A percentile compares a stretch with the other conserved stretches of the same genome.
phyloP scores from a whole-genome alignment of 2,113 vertebrate species.

The Hemicordylus capensis region DNA sequence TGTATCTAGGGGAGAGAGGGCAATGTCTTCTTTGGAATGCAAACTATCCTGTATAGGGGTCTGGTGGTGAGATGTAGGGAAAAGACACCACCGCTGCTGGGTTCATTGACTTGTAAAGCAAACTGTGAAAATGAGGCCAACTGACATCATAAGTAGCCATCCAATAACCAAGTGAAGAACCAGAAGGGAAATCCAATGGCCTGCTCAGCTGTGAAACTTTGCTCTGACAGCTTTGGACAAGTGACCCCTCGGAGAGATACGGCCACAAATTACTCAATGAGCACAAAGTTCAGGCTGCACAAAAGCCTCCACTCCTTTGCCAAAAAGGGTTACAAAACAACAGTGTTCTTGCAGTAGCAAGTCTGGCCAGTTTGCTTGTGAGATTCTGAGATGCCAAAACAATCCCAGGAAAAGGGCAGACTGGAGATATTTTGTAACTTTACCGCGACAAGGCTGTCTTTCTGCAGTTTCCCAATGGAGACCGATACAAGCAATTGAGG shows the following conservation, averaged over 20 bases:
- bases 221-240: not conserved
- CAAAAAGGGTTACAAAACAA: slow-evolving; percentile 41
- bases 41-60: not conserved
- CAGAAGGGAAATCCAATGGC: not conserved
- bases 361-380: accelerated
- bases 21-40: not conserved
- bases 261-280: slow-evolving; percentile 46
- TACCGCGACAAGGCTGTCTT: not conserved
- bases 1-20: not conserved
- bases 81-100: not conserved
- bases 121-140: slow-evolving; percentile 21
- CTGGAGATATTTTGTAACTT: not conserved
- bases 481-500: not conserved
- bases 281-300: slow-evolving; percentile 54
- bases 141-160: not conserved
- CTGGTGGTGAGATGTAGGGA: not conserved
- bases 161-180: slow-evolving; percentile 10
- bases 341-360: slow-evolving; percentile 17
- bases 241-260: not conserved
- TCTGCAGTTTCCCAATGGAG: not conserved
- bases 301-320: slow-evolving; percentile 28
- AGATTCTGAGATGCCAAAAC: not conserved
- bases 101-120: slow-evolving; percentile 28
- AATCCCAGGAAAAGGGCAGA: accelerated
- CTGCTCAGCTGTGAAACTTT: accelerated